These are phyloP conservation scores for Antheraea assamensis DNA, from an alignment of 2,888 invertebrate species.

Conservation along the genomic window DNA sequence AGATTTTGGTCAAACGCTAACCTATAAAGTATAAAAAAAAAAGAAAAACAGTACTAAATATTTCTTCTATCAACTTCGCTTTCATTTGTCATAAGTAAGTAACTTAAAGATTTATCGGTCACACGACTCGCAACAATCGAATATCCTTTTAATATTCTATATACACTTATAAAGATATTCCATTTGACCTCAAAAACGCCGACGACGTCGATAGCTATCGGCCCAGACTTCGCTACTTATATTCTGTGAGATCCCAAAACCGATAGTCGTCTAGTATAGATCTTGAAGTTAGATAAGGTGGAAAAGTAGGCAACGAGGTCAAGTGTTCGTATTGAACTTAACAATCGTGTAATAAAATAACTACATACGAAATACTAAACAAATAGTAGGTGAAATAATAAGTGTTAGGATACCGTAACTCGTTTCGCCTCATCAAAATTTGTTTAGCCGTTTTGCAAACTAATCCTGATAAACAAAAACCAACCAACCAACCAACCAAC, in stretches of 20 bases:
- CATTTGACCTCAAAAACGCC: conserved; percentile 36
- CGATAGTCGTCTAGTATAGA: conserved; percentile 64
- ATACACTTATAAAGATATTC: conserved; percentile 34
- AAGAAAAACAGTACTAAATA: neutral
- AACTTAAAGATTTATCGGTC: conserved; percentile 9
- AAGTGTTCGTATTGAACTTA: conserved; percentile 22
- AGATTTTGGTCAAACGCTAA: no score
- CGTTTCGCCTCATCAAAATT: no score
- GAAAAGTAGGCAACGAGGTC: conserved; percentile 65
- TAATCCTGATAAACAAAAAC: no score
- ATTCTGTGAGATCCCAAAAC: conserved; percentile 48
- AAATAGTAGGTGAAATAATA: neutral
- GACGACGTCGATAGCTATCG: conserved; percentile 50
- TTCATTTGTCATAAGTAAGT: neutral
- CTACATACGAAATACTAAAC: neutral
- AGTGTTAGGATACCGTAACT: neutral
- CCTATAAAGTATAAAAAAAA: no score
- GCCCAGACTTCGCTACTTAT: conserved; percentile 63
- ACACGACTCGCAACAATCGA: neutral
- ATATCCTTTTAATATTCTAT: conserved; percentile 31
- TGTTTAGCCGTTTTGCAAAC: no score
- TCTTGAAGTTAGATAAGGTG: conserved; percentile 60
- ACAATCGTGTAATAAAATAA: neutral
- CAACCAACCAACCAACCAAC: no score
- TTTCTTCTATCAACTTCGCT: neutral